These are phyloP conservation scores for Papilio demoleus DNA, from an alignment of 2,888 invertebrate genomes.

Conservation along the genomic window DNA sequence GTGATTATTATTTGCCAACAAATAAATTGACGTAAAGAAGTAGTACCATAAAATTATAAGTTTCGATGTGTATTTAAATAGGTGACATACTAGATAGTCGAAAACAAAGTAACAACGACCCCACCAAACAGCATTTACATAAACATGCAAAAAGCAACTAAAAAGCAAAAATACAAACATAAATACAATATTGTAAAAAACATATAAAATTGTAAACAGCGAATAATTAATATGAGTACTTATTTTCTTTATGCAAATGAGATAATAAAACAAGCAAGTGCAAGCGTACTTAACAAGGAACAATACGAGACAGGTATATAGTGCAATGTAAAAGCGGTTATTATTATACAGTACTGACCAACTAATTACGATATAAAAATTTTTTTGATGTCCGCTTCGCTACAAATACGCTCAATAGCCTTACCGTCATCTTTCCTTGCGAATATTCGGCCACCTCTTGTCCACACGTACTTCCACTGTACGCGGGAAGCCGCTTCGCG, in stretches of 20 bases:
- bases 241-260: no score
- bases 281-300: not conserved
- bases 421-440: slow-evolving; percentile 29
- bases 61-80: not conserved
- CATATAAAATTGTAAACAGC: not conserved
- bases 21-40: no score
- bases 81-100: not conserved
- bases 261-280: no score
- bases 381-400: no score
- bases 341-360: not conserved
- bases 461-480: slow-evolving; percentile 28
- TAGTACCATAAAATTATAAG: not conserved
- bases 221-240: not conserved
- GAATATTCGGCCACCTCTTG: slow-evolving; percentile 25
- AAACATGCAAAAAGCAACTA: not conserved
- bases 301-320: not conserved
- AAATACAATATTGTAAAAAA: not conserved
- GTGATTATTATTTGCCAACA: no score
- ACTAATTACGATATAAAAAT: slow-evolving; percentile 5
- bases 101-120: not conserved
- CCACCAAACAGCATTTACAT: not conserved
- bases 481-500: slow-evolving; percentile 9
- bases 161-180: not conserved
- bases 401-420: not conserved
- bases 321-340: not conserved